A percentile compares a stretch with the other conserved stretches of the same genome.
Evolutionary conservation across 2,888 invertebrate genomes (phyloP).

Genomic region (Drosophila tanythrix): DNA sequence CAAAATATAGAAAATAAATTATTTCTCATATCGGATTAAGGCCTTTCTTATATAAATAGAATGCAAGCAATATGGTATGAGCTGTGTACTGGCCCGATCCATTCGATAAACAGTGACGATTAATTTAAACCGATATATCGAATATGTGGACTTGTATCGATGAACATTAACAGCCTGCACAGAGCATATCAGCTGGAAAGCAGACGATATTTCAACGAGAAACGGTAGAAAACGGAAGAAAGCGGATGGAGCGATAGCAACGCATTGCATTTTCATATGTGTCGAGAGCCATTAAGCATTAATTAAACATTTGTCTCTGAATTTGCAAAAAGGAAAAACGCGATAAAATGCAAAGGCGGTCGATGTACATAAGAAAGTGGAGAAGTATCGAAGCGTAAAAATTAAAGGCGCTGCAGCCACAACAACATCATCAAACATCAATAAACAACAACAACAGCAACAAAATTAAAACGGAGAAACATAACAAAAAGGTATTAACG

Average conservation of each 20-base stretch:
- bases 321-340: constrained; percentile 17
- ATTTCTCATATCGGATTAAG: no score
- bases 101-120: constrained; percentile 12
- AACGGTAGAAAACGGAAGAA: constrained; percentile 44
- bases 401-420: constrained; percentile 66
- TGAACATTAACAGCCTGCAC: constrained; percentile 21
- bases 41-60: not conserved
- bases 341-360: constrained; percentile 62
- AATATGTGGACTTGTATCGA: constrained; percentile 21
- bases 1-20: not conserved
- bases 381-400: constrained; percentile 71
- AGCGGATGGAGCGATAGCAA: constrained; percentile 53
- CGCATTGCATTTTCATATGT: constrained; percentile 58
- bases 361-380: constrained; percentile 63
- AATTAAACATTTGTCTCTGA: constrained; percentile 43
- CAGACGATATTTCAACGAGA: constrained; percentile 31
- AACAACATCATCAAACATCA: constrained; percentile 41
- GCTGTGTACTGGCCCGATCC: constrained; percentile 10
- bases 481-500: constrained; percentile 64
- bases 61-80: not conserved
- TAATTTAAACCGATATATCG: constrained; percentile 3
- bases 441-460: constrained; percentile 38
- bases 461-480: constrained; percentile 55
- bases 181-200: constrained; percentile 49
- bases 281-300: constrained; percentile 34